Evolutionary conservation across 2,113 vertebrate genomes (phyloP).

Genomic region (Elanus axillaris): DNA sequence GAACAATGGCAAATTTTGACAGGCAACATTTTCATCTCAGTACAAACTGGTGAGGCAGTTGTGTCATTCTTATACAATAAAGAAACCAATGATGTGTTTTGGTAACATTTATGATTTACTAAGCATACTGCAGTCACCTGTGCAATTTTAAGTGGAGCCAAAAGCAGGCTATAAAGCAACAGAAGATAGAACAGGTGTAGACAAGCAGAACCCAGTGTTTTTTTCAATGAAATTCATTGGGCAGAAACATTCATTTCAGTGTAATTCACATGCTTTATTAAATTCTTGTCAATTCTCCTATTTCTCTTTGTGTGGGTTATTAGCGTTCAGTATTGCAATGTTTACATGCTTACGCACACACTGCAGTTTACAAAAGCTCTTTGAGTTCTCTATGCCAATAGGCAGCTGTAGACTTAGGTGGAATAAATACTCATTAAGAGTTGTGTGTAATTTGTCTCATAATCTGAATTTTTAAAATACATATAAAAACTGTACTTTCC

Average conservation of each 20-base stretch:
- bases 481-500: neutral
- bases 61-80: neutral
- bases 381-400: neutral
- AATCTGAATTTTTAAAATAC: neutral
- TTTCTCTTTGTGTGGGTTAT: neutral
- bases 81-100: neutral
- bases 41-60: neutral
- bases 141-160: neutral
- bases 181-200: neutral
- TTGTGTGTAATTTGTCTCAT: neutral
- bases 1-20: neutral
- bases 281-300: neutral
- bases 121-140: neutral
- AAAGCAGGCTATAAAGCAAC: neutral
- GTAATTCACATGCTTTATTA: neutral
- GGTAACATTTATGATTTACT: neutral
- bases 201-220: neutral
- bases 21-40: neutral
- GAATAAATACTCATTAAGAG: neutral
- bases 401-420: neutral
- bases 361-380: neutral
- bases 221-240: neutral
- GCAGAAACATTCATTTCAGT: neutral
- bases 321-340: neutral
- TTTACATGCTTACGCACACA: neutral